Evolutionary conservation across 2,888 invertebrate species (phyloP), one percentile per base, ranked within the genome.

Genomic region (Dryocosmus kuriphilus): DNA sequence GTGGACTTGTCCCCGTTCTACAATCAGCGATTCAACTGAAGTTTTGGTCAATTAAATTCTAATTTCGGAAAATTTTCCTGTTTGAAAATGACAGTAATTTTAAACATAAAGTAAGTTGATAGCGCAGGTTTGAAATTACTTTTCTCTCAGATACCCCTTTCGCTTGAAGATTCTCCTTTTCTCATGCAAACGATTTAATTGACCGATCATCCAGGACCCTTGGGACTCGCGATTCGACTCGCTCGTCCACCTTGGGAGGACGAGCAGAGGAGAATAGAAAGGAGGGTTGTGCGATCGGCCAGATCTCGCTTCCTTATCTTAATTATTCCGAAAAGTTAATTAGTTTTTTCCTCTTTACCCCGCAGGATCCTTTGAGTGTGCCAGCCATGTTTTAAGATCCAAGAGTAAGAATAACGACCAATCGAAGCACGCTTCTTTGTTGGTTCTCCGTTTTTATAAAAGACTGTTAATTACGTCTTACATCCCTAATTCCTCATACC

Each of bases 271-370:
- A 78, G 75, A 74, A 79, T 75, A 74, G 77, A 76, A 76, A 79
- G 80, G 79, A 85, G 85, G 87, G 85, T 81, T 85, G 85, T 79
- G 81, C 85, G 86, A 88, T 88, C 86, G 85, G 87, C 84, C 84
- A 83, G 88, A 87, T 90, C 86, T 88, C 82, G 83, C 82, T 83
- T 87, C 86, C 88, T 90, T 90, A 89, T 90, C 89, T 90, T 90
- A 90, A 90, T 90, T 90, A 90, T 90, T 89, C 87, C 85, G 87
- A 87, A 88, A 90, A 90, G 89, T 90, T 90, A 90, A 90, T 90
- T 90, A 89, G 86, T 89, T 89, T 89, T 90, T 89, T 89, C 88
- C 87, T 88, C 85, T 80, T 83, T 51, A 41, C 73, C 79, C 77
- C 82, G 79, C 78, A 78, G 77, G 82, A 84, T 86, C 87, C 89